Percentiles rank a stretch among this genome's conserved stretches.
Evolutionary conservation across 2,113 vertebrate species (phyloP).

Genomic region (Takifugu bimaculatus): DNA sequence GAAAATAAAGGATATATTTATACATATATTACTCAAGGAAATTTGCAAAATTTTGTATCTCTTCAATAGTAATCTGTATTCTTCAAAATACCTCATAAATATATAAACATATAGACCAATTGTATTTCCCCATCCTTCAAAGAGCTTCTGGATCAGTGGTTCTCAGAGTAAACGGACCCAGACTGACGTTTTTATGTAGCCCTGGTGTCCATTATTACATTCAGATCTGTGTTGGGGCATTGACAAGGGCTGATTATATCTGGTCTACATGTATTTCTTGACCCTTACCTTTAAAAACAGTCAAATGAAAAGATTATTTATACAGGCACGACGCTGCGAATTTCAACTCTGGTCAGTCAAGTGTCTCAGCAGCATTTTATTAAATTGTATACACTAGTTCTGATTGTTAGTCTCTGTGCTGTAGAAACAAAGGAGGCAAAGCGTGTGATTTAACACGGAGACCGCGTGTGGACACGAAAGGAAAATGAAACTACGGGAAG

Average conservation of each 20-base stretch:
- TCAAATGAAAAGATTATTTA: slow-evolving; percentile 5
- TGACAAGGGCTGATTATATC: slow-evolving; percentile 11
- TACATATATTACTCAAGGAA: slow-evolving; percentile 57
- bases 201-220: slow-evolving; percentile 46
- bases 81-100: slow-evolving; percentile 56
- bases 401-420: slow-evolving; percentile 1
- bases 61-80: slow-evolving; percentile 44
- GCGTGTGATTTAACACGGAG: slow-evolving; percentile 9
- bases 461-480: slow-evolving; percentile 8
- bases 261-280: slow-evolving; percentile 10
- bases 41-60: slow-evolving; percentile 37
- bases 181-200: slow-evolving; percentile 58
- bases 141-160: slow-evolving; percentile 51
- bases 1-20: slow-evolving; percentile 22
- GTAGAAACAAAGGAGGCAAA: slow-evolving; percentile 12
- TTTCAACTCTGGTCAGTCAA: slow-evolving; percentile 24
- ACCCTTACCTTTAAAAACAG: slow-evolving; percentile 40
- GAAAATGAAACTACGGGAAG: slow-evolving; percentile 22
- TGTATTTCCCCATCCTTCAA: slow-evolving; percentile 49
- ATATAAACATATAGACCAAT: slow-evolving; percentile 52
- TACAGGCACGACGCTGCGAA: slow-evolving; percentile 53
- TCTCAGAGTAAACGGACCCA: slow-evolving; percentile 35
- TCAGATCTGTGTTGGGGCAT: slow-evolving; percentile 13
- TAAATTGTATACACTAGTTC: slow-evolving; percentile 10
- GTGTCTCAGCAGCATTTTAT: slow-evolving; percentile 12